Evolutionary conservation across 2,888 invertebrate species (phyloP).

Genomic region (Gerris lacustris): DNA sequence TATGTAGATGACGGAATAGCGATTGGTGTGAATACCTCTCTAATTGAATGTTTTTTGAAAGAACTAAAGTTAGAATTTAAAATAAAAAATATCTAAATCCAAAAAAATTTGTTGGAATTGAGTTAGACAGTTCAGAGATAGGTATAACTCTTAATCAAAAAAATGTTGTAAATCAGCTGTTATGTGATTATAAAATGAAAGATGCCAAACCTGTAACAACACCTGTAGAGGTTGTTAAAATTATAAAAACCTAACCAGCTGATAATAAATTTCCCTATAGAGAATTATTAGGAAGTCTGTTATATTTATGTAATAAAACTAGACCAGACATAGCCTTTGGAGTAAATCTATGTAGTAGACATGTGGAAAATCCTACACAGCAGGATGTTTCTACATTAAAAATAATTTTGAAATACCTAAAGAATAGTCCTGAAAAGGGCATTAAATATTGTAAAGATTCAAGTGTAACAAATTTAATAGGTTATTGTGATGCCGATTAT

Average conservation of each 20-base stretch:
- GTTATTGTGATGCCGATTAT: no score
- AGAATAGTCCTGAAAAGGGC: no score
- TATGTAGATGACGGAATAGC: conserved; percentile 29
- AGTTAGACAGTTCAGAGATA: conserved; percentile 19
- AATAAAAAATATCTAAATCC: conserved; percentile 23
- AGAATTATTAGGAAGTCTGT: no score
- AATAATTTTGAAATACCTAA: no score
- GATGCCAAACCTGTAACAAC: conserved; percentile 20
- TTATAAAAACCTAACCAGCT: neutral
- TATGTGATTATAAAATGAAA: conserved; percentile 23
- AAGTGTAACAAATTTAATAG: no score
- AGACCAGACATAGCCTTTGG: no score
- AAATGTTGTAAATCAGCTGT: conserved; percentile 21
- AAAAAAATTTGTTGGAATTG: conserved; percentile 24
- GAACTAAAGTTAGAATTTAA: conserved; percentile 26
- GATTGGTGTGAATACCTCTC: conserved; percentile 17
- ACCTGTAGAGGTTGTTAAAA: conserved; percentile 1
- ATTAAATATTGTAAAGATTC: no score
- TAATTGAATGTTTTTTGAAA: conserved; percentile 23
- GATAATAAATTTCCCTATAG: neutral
- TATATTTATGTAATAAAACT: no score
- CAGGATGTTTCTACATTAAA: no score
- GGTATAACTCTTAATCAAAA: conserved; percentile 18
- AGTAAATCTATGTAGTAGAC: no score
- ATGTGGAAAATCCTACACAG: no score